Percentiles rank a stretch among this genome's conserved stretches.
Evolutionary conservation across 2,797 vertebrate genomes (phyloP).

Genomic region (Bryconaethiops microstoma): DNA sequence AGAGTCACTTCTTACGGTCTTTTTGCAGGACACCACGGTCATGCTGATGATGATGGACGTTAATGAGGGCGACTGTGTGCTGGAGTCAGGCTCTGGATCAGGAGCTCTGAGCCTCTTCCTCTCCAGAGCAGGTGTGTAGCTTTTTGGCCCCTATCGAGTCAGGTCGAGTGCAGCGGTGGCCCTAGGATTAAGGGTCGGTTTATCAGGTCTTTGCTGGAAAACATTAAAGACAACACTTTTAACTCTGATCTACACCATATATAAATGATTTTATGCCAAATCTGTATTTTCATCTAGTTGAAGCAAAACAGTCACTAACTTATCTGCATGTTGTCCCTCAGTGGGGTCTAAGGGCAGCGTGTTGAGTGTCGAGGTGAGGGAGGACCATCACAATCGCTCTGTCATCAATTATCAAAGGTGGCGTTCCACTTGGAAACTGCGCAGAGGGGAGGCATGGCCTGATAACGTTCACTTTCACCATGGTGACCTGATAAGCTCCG

Average conservation of each 20-base stretch:
- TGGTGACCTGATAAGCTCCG: constrained; percentile 78
- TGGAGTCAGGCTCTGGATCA: constrained; percentile 91
- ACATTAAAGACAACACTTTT: too few relatives aligned
- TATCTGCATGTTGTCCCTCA: constrained; percentile 59
- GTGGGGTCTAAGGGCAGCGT: constrained; percentile 86
- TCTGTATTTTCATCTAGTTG: background rate
- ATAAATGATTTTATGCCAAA: too few relatives aligned
- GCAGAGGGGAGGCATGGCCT: constrained; percentile 82
- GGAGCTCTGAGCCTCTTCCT: constrained; percentile 90
- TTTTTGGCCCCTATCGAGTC: background rate
- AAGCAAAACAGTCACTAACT: background rate
- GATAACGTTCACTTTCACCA: constrained; percentile 87
- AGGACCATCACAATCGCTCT: constrained; percentile 83
- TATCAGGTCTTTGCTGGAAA: too few relatives aligned
- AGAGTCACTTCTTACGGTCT: background rate
- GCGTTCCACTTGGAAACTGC: constrained; percentile 80
- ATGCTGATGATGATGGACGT: constrained; percentile 87
- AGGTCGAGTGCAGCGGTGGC: background rate
- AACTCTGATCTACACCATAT: too few relatives aligned
- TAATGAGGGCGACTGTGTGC: constrained; percentile 82
- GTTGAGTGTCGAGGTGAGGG: constrained; percentile 87
- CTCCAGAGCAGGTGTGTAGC: constrained; percentile 85
- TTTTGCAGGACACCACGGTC: constrained; percentile 76
- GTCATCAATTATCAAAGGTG: constrained; percentile 84
- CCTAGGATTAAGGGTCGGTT: background rate